Evolutionary conservation across 2,797 vertebrate genomes (phyloP), one percentile per base, ranked within the genome.

Genomic region (Enteromius treurensis): DNA sequence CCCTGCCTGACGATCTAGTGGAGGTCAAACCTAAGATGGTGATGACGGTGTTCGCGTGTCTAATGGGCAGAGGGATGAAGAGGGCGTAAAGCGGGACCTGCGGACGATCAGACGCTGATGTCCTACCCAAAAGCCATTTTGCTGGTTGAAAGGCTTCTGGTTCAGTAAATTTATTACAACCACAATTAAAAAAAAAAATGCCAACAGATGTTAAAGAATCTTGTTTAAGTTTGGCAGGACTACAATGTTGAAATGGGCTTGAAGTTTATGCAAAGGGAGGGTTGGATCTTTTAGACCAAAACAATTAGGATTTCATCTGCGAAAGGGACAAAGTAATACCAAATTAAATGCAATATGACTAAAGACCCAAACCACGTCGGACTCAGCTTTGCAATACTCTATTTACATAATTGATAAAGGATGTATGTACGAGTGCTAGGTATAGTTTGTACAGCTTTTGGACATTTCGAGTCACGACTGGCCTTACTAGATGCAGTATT

Each of bases 1-100:
- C 98, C 60, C 96, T 99, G 68, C 98, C 98, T 0, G 97, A 99
- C 49, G 98, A 99, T 86, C 91, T 99, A 53, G 96, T 99, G 60
- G 98, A 99, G 91, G 92, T 97, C 87, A 99, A 98, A 85, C 97
- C 92, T 23, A 99, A 99, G 92, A 98, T 99, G 98, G 98, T 99
- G 91, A 99, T 99, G 98, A 99, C 97, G 0, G 96, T 99, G 89
- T 99, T 99, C 70, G 98, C 98, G 51, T 99, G 98, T 88, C 94
- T 99, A 93, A 99, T 99, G 98, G 98, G 96, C 65, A 92, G 97
- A 88, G 98, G 98, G 80, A 96, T 99, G 97, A 98, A 98, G 92
- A 93, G 89, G 89, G 96, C 93, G 23, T 99, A 97, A 93, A 83
- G 49, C 4, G 60, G 45, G 80, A 68, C 42, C 49, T 29, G 45